Conservation (phyloP, 2,797 vertebrate species). For the Microctenopoma steveboyesi region DNA sequence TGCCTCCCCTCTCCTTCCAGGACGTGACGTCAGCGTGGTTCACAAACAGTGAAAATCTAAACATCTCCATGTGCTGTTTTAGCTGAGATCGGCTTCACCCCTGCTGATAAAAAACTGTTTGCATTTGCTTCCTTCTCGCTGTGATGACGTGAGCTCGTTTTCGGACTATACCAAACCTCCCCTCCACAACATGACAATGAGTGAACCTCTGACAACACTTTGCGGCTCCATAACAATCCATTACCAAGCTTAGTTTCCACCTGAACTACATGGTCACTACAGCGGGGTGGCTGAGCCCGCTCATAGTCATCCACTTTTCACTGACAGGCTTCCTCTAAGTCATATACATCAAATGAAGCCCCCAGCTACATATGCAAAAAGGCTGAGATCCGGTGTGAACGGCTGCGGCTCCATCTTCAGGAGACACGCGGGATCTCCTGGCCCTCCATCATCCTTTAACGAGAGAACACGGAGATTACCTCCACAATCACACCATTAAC, state of each 20-base stretch:
- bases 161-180: slow-evolving; percentile 18
- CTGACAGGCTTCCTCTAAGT: slow-evolving; percentile 40
- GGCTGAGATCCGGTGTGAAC: slow-evolving; percentile 39
- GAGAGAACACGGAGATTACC: slow-evolving; percentile 83
- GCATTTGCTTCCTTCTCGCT: slow-evolving; percentile 14
- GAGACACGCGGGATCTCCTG: slow-evolving; percentile 52
- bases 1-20: slow-evolving; percentile 39
- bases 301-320: slow-evolving; percentile 35
- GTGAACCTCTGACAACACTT: slow-evolving; percentile 26
- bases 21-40: slow-evolving; percentile 41
- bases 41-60: slow-evolving; percentile 41
- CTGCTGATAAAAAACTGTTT: slow-evolving; percentile 22
- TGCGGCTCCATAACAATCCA: slow-evolving; percentile 48
- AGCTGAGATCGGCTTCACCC: slow-evolving; percentile 17
- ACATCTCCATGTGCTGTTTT: slow-evolving; percentile 24
- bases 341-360: slow-evolving; percentile 42
- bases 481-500: slow-evolving; percentile 84
- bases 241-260: slow-evolving; percentile 31
- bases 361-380: slow-evolving; percentile 47
- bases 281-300: slow-evolving; percentile 41
- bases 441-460: slow-evolving; percentile 82
- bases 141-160: slow-evolving; percentile 11
- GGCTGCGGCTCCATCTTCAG: slow-evolving; percentile 53
- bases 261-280: slow-evolving; percentile 38
- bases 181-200: slow-evolving; percentile 9